Evolutionary conservation across 2,888 invertebrate species (phyloP).

Genomic region (Formica aserva): DNA sequence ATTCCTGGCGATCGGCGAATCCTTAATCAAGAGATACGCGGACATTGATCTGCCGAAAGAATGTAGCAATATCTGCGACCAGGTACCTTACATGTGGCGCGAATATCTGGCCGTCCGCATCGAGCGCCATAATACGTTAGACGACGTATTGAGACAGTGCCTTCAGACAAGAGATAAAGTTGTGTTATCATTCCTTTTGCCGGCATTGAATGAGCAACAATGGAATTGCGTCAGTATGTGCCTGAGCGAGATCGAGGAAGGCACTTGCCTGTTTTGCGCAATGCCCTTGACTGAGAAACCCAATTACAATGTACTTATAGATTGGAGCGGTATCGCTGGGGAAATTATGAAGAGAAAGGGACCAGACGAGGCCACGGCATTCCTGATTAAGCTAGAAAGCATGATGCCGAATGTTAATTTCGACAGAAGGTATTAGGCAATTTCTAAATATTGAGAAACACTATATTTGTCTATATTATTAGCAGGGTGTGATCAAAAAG

Average conservation of each 20-base stretch:
- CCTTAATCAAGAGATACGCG: slow-evolving; percentile 87
- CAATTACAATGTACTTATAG: slow-evolving; percentile 86
- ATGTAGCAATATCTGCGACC: slow-evolving; percentile 87
- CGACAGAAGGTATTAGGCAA: slow-evolving; percentile 87
- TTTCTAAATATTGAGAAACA: neutral
- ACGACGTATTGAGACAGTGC: slow-evolving; percentile 87
- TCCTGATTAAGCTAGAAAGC: slow-evolving; percentile 87
- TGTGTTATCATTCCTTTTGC: slow-evolving; percentile 87
- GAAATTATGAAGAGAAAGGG: slow-evolving; percentile 89
- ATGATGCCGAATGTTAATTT: slow-evolving; percentile 88
- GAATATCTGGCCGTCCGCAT: slow-evolving; percentile 87
- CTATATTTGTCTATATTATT: neutral
- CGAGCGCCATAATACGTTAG: slow-evolving; percentile 84
- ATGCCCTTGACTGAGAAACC: slow-evolving; percentile 83
- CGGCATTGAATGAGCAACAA: slow-evolving; percentile 87
- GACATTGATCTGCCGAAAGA: slow-evolving; percentile 84
- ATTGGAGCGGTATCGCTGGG: slow-evolving; percentile 89
- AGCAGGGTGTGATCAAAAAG: neutral
- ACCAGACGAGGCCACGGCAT: slow-evolving; percentile 87
- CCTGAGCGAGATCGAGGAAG: slow-evolving; percentile 87
- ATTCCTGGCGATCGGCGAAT: slow-evolving; percentile 87
- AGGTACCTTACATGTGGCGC: slow-evolving; percentile 89
- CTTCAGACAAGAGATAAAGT: slow-evolving; percentile 88
- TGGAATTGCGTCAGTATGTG: slow-evolving; percentile 88
- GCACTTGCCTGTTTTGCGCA: slow-evolving; percentile 89